Evolutionary conservation across 2,888 invertebrate genomes (phyloP).

Genomic region (Phyllotreta cruciferae): DNA sequence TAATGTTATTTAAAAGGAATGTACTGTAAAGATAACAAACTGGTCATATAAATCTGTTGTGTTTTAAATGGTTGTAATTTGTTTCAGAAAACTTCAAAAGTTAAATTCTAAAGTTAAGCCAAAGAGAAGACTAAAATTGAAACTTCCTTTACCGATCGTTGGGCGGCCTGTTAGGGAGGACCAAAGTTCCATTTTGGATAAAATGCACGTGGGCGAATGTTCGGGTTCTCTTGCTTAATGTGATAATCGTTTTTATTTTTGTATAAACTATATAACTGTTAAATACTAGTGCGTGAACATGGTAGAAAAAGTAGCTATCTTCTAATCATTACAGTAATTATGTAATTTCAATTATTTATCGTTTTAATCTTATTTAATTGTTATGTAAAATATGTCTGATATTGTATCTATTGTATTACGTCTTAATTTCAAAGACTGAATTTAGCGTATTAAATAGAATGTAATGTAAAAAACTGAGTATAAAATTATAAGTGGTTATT

Average conservation of each 20-base stretch:
- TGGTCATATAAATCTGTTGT: conserved; percentile 24
- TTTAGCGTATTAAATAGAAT: conserved; percentile 6
- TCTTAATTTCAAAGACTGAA: conserved; percentile 15
- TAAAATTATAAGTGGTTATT: too few relatives aligned
- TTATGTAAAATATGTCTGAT: conserved; percentile 20
- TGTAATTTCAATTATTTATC: too few relatives aligned
- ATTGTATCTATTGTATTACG: conserved; percentile 10
- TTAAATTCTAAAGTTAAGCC: conserved; percentile 56
- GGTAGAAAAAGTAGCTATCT: too few relatives aligned
- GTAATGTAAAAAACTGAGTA: neutral
- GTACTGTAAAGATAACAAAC: neutral
- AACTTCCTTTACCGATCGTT: conserved; percentile 46
- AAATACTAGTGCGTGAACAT: neutral
- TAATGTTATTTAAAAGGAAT: too few relatives aligned
- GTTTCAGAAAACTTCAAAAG: conserved; percentile 62
- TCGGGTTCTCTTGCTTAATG: conserved; percentile 43
- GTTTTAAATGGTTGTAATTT: too few relatives aligned
- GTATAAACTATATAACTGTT: conserved; percentile 1
- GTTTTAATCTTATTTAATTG: too few relatives aligned
- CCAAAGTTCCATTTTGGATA: conserved; percentile 49
- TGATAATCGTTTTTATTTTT: conserved; percentile 1
- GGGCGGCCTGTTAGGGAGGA: conserved; percentile 41
- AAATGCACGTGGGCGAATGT: conserved; percentile 48
- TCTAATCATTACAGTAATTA: too few relatives aligned
- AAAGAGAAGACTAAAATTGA: conserved; percentile 48